phyloP scores from a whole-genome alignment of 2,797 vertebrate genomes.

The Artibeus lituratus region DNA sequence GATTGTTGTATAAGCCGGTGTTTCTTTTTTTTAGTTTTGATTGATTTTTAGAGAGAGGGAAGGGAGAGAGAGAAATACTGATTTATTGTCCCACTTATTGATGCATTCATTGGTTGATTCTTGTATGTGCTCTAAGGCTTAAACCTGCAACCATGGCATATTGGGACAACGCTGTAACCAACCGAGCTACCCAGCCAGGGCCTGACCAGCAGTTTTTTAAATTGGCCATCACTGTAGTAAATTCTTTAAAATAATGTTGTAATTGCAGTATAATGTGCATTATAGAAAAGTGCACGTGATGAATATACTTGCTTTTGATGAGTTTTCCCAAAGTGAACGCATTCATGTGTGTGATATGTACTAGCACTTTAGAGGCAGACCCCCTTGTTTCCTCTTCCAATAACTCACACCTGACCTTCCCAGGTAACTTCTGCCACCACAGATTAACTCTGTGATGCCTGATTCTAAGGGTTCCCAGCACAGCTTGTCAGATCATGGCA shows the following conservation, averaged over 20 bases:
- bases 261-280: neutral
- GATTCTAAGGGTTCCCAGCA: neutral
- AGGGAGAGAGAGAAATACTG: neutral
- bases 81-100: neutral
- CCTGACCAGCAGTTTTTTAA: neutral
- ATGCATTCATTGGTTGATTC: neutral
- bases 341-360: neutral
- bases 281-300: neutral
- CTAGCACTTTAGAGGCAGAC: neutral
- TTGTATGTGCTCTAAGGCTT: neutral
- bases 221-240: neutral
- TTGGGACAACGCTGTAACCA: neutral
- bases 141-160: neutral
- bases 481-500: neutral
- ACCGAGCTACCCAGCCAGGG: neutral
- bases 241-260: slow-evolving; percentile 5
- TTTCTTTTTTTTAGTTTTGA: neutral
- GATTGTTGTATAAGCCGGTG: neutral
- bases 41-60: neutral
- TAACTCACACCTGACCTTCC: neutral
- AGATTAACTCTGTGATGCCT: neutral
- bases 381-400: neutral
- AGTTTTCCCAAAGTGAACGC: neutral
- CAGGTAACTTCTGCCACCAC: neutral
- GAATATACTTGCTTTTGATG: neutral